phyloP scores from a whole-genome alignment of 2,888 invertebrate genomes.

The Campoplex capitator region DNA sequence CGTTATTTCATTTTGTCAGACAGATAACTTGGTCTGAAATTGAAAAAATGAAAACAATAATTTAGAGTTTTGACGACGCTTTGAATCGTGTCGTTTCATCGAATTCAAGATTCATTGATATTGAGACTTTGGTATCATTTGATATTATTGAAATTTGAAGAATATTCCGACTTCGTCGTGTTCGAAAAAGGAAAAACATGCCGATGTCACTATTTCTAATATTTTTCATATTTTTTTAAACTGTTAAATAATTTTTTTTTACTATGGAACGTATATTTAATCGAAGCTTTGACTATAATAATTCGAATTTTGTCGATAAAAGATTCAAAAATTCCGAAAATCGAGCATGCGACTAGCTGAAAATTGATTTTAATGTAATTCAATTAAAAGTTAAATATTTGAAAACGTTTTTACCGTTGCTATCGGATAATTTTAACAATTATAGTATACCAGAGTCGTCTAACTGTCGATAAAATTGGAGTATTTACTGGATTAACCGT shows the following conservation, averaged over 20 bases:
- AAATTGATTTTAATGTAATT: neutral
- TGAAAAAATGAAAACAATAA: neutral
- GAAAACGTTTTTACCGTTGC: neutral
- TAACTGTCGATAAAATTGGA: neutral
- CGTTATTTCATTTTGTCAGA: neutral
- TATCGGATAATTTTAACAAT: neutral
- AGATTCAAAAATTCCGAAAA: too few species aligned
- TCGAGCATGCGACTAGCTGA: too few species aligned
- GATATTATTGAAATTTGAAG: neutral
- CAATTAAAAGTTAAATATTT: neutral
- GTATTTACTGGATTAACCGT: conserved; percentile 2
- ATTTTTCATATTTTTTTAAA: too few species aligned
- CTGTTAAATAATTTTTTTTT: too few species aligned
- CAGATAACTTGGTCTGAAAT: neutral
- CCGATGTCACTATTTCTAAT: too few species aligned
- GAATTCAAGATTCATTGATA: neutral
- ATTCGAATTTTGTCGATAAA: too few species aligned
- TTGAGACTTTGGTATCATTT: neutral
- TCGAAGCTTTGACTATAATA: too few species aligned
- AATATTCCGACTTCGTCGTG: neutral
- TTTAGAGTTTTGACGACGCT: neutral
- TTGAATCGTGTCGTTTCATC: neutral
- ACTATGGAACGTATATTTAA: too few species aligned
- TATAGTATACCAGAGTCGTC: neutral
- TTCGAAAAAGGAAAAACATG: too few species aligned